Conservation (phyloP, 1,140 invertebrate genomes). For the Maconellicoccus hirsutus region DNA sequence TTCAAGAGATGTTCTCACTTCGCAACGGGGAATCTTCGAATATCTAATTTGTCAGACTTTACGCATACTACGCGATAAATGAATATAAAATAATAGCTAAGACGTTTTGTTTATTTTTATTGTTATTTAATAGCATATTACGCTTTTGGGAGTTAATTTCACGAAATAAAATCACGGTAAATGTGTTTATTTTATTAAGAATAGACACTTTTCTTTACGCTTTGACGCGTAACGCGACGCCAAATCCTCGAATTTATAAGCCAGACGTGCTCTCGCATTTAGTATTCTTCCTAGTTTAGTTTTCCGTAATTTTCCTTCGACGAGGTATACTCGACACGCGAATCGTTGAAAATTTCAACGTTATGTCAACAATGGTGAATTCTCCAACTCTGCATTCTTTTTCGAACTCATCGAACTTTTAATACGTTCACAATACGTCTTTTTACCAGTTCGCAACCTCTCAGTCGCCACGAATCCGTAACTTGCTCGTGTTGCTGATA, state of each 20-base stretch:
- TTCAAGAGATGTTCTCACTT: background rate
- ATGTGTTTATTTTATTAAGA: slow-evolving; percentile 1
- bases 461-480: too few relatives aligned
- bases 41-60: background rate
- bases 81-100: background rate
- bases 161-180: background rate
- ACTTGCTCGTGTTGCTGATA: too few relatives aligned
- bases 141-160: background rate
- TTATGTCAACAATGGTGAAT: too few relatives aligned
- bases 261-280: background rate
- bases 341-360: too few relatives aligned
- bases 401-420: too few relatives aligned
- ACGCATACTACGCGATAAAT: background rate
- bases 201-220: background rate
- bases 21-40: background rate
- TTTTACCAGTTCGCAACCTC: too few relatives aligned
- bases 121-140: background rate
- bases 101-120: background rate
- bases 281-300: background rate
- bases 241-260: background rate
- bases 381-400: too few relatives aligned
- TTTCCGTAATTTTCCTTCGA: too few relatives aligned
- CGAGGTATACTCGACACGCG: too few relatives aligned
- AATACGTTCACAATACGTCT: too few relatives aligned
- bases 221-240: background rate